phyloP scores from a whole-genome alignment of 2,113 vertebrate species.

The Terrapene triunguis region DNA sequence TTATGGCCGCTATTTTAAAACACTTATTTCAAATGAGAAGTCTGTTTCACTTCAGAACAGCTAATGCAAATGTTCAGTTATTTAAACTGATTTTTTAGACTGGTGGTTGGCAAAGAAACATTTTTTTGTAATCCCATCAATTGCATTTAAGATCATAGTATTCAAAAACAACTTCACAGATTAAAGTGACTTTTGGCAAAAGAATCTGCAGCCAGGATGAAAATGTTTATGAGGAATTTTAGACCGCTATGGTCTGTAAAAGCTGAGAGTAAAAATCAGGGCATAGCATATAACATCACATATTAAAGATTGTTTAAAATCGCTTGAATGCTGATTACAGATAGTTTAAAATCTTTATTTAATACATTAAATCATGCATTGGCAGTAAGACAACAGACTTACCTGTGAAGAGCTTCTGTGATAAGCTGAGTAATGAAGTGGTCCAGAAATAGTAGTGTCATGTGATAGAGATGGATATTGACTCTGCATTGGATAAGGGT shows the following conservation, averaged over 20 bases:
- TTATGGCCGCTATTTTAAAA: neutral
- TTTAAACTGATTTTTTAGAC: neutral
- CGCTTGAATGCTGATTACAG: neutral
- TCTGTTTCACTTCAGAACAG: neutral
- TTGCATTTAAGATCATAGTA: neutral
- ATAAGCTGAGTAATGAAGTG: slow-evolving; percentile 96
- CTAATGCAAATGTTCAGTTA: neutral
- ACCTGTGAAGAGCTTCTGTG: slow-evolving; percentile 96
- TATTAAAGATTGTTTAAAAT: neutral
- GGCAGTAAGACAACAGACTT: slow-evolving; percentile 59
- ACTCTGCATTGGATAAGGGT: slow-evolving; percentile 94
- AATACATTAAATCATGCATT: neutral
- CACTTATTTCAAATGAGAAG: neutral
- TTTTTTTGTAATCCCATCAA: neutral
- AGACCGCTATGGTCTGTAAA: neutral
- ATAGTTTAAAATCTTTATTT: neutral
- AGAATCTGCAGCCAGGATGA: neutral
- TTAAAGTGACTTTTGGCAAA: neutral
- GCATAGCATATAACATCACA: neutral
- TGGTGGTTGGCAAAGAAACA: neutral
- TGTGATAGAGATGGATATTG: slow-evolving; percentile 95
- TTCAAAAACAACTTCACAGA: neutral
- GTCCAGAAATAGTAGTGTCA: slow-evolving; percentile 89
- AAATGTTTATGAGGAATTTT: neutral
- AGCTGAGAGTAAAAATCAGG: neutral